Evolutionary conservation across 2,797 vertebrate species (phyloP), one percentile per base, ranked within the genome.

Genomic region (Chaunax sp.): DNA sequence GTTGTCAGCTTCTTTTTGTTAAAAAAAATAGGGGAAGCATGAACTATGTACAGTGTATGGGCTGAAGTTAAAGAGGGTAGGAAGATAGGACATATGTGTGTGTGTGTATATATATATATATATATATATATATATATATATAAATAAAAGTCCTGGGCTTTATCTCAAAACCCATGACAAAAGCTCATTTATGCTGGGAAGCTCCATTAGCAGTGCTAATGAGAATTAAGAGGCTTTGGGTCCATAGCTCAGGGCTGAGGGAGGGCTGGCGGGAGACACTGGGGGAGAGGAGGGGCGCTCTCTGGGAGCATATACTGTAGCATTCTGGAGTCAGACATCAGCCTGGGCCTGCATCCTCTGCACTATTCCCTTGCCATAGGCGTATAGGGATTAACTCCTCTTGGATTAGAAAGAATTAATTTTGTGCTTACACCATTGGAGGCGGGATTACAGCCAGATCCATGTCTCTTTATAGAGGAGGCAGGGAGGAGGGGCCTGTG

Each of bases 401-500:
- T 81, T 87, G 92, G 93, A 95, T 95, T 94, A 94, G 73, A 88
- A 83, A 87, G 92, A 92, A 93, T 94, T 94, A 91, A 93, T 91
- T 93, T 94, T 93, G 86, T 92, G 90, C 88, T 94, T 93, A 94
- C 92, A 94, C 92, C 90, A 89, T 90, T 94, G 85, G 83, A 91
- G 91, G 88, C 68, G 66, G 91, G 93, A 94, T 94, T 94, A 95
- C 86, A 90, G 90, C 28, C 71, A 59, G 92, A 93, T 93, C 89
- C 82, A 81, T 92, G 89, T 92, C 90, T 89, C 80, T 77, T 77
- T 74, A 80, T 81, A 71, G 63, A 73, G 81, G 56, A 73, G 33
- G 28, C 50, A 45, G 50, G 60, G 49, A 59, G 70, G 75, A 79
- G 72, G 81, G 76, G 69, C 69, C 44, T 58, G 20, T 14, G 75